phyloP scores from a whole-genome alignment of 30 jellyfish, hydroid and myxozoan species.

The Chironex yamaguchii region DNA sequence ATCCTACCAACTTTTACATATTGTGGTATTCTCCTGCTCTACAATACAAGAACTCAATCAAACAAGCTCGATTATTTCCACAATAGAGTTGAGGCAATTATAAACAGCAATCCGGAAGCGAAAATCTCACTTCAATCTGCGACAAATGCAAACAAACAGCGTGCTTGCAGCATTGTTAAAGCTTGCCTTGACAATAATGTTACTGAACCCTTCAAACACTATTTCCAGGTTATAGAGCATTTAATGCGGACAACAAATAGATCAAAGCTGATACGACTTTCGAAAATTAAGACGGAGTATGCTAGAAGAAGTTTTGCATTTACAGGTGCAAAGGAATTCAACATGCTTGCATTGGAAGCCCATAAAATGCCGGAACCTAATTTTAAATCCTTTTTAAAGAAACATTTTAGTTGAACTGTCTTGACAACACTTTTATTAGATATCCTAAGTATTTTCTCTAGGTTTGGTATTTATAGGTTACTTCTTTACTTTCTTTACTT shows the following conservation, averaged over 20 bases:
- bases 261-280: constrained; percentile 23
- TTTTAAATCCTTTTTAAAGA: constrained; percentile 4
- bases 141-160: constrained; percentile 32
- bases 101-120: constrained; percentile 24
- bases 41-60: constrained; percentile 45
- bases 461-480: not conserved
- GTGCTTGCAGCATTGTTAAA: constrained; percentile 1
- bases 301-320: constrained; percentile 39
- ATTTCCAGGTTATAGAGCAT: constrained; percentile 40
- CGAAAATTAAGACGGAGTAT: constrained; percentile 36
- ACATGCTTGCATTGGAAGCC: constrained; percentile 22
- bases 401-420: constrained; percentile 16
- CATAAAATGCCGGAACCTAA: not conserved
- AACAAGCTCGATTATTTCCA: not conserved
- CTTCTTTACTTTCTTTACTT: not conserved
- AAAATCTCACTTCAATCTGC: constrained; percentile 23
- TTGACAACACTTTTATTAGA: not conserved
- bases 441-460: too few species aligned
- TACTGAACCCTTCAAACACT: constrained; percentile 37
- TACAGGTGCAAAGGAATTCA: constrained; percentile 37
- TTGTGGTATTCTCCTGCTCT: constrained; percentile 60
- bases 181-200: not conserved
- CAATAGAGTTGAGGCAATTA: constrained; percentile 27
- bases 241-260: constrained; percentile 6
- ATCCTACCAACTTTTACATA: constrained; percentile 59